Conservation (phyloP, 2,888 invertebrate genomes). For the Exocentrus adspersus region DNA sequence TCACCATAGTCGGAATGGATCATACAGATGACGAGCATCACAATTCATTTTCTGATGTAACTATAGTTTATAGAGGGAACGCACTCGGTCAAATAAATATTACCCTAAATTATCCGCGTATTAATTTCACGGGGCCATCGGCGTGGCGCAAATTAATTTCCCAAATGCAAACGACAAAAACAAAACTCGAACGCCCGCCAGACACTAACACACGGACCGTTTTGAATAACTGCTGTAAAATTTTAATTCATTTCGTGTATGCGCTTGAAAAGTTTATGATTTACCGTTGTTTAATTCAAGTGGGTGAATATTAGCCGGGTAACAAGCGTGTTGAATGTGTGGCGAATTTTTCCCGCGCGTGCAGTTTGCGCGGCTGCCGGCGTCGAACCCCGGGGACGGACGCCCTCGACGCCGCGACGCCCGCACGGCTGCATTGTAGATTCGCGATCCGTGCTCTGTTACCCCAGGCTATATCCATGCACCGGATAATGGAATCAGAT, state of each 20-base stretch:
- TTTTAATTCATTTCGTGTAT: slow-evolving; percentile 61
- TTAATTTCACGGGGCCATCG: slow-evolving; percentile 19
- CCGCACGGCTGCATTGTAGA: background rate
- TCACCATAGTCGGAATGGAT: too few relatives aligned
- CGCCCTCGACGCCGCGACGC: slow-evolving; percentile 19
- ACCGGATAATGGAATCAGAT: too few relatives aligned
- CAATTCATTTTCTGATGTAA: too few relatives aligned
- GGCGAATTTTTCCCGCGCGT: slow-evolving; percentile 51
- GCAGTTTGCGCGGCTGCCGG: slow-evolving; percentile 35
- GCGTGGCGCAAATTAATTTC: slow-evolving; percentile 51
- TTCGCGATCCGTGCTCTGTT: too few relatives aligned
- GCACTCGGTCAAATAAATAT: slow-evolving; percentile 14
- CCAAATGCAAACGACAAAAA: slow-evolving; percentile 56
- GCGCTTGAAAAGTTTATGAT: slow-evolving; percentile 59
- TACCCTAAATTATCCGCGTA: slow-evolving; percentile 11
- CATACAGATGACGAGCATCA: too few relatives aligned
- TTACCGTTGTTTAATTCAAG: slow-evolving; percentile 57
- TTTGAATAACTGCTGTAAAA: slow-evolving; percentile 58
- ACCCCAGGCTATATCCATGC: too few relatives aligned
- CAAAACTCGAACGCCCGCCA: slow-evolving; percentile 47
- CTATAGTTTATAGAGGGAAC: too few relatives aligned
- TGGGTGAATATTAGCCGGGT: slow-evolving; percentile 48
- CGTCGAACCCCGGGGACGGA: slow-evolving; percentile 14
- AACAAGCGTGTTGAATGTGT: slow-evolving; percentile 49
- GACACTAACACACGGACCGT: slow-evolving; percentile 47